Base-by-base conservation (phyloP, 2,113 vertebrate species). In the Sterrhoptilus dennistouni region DNA sequence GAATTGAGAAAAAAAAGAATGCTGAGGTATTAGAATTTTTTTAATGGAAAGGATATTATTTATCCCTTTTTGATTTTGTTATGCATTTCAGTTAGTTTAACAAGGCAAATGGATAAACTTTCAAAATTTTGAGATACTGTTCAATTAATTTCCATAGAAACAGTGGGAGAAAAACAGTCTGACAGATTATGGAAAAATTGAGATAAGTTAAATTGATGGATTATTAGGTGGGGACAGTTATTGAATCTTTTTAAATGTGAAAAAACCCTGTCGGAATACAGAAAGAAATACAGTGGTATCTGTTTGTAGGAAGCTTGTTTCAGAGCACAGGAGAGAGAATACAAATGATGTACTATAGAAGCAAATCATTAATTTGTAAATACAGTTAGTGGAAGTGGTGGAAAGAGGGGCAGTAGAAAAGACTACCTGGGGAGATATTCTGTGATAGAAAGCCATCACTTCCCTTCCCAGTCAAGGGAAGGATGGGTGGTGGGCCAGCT, bases 161-260 rank as follows among this genome's bases (percentile, higher is more conserved):
- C 13, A 52, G 33, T 38, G 42, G 63, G 83, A 21, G 4, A 5
- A 82, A 76, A 7, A 11, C 59, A 53, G 24, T 59, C 29, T 83
- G 47, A 44, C 20, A 85, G 61, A 40, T 40, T 71, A 36, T 29
- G 66, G 54, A 65, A 86, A n/a, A 38, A 89, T 80, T 93, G 80
- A 83, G 64, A 75, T 85, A 68, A 93, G 68, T 88, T 83, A 71
- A 84, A 91, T 52, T 49, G 27, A 50, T 83, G 50, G 8, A 6
- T 87, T 93, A 76, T 63, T 79, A 87, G 65, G 53, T 89, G 76
- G 17, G 45, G 66, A 87, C 83, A 74, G 21, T 63, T 83, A 45
- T 21, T 80, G 31, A 76, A 54, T 83, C 22, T 28, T 76, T 56
- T 66, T 74, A 56, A 84, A 76, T 81, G 25, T 69, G 33, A 70